Evolutionary conservation across 92 coral and sea anemone species (phyloP).

Genomic region (Umimayanthus chanpuru): DNA sequence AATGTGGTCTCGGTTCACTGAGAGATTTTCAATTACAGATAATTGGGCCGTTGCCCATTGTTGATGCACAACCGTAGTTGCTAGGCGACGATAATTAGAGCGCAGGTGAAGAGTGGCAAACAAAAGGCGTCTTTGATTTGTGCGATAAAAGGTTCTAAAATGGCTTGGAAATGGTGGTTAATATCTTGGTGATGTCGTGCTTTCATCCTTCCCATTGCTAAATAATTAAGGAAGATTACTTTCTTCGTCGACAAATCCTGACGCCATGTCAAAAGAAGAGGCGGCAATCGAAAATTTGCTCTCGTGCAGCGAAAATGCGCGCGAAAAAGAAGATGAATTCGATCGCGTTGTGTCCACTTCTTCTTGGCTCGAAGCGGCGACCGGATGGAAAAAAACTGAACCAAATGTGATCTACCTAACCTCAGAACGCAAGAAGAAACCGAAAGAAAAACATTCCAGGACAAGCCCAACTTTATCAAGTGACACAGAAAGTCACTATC

Average conservation of each 20-base stretch:
- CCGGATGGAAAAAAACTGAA: slow-evolving; percentile 72
- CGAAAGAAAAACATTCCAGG: slow-evolving; percentile 69
- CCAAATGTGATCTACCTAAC: slow-evolving; percentile 74
- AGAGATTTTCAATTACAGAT: slow-evolving; percentile 9
- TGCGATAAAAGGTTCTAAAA: slow-evolving; percentile 6
- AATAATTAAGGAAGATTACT: slow-evolving; percentile 13
- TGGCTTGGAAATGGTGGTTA: not conserved
- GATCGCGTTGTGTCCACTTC: slow-evolving; percentile 64
- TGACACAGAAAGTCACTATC: slow-evolving; percentile 75
- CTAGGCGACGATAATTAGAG: slow-evolving; percentile 32
- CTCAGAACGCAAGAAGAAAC: slow-evolving; percentile 71
- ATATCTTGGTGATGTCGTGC: not conserved
- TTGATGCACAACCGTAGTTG: slow-evolving; percentile 26
- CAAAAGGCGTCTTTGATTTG: slow-evolving; percentile 17
- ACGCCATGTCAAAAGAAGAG: slow-evolving; percentile 39
- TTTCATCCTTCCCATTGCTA: not conserved
- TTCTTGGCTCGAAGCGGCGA: slow-evolving; percentile 79
- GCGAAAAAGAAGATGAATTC: slow-evolving; percentile 48
- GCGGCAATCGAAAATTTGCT: slow-evolving; percentile 58
- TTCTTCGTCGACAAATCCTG: not conserved
- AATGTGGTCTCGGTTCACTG: not conserved
- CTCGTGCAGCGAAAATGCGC: slow-evolving; percentile 56
- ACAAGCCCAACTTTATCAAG: slow-evolving; percentile 45
- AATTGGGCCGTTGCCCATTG: not conserved
- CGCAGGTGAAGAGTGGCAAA: not conserved